phyloP scores from a whole-genome alignment of 2,113 vertebrate genomes.

The Sitta europaea region DNA sequence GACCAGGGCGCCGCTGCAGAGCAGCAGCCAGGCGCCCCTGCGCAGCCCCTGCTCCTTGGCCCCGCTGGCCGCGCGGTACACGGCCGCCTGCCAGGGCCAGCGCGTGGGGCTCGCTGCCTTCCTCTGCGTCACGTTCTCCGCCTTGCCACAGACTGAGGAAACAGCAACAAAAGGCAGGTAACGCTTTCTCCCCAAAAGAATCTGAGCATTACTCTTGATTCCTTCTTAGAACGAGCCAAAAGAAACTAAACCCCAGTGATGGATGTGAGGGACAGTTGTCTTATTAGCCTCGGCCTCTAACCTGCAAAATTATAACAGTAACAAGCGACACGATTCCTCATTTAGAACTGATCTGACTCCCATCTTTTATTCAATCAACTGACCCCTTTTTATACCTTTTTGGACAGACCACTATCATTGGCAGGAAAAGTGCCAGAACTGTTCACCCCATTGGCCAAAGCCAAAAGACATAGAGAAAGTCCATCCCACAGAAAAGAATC shows the following conservation, averaged over 20 bases:
- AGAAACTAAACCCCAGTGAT: neutral
- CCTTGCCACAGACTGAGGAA: slow-evolving; percentile 90
- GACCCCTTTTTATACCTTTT: no score
- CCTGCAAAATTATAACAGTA: neutral
- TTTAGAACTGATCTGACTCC: no score
- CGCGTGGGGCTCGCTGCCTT: slow-evolving; percentile 73
- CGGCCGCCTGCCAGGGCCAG: slow-evolving; percentile 95
- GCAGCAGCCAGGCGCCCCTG: slow-evolving; percentile 86
- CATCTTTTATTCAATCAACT: no score
- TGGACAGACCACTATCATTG: no score
- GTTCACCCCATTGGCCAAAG: no score
- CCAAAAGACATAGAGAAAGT: no score
- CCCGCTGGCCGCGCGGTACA: slow-evolving; percentile 80
- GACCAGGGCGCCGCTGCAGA: slow-evolving; percentile 93
- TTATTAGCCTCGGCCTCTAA: neutral
- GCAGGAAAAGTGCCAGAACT: no score
- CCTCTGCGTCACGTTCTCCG: slow-evolving; percentile 78
- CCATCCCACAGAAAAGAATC: no score
- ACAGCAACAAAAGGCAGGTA: neutral
- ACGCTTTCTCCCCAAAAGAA: neutral
- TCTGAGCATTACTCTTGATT: neutral
- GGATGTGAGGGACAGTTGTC: neutral
- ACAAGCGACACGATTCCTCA: no score
- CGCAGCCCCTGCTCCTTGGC: slow-evolving; percentile 65
- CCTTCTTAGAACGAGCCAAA: neutral